Percentiles rank a stretch among this genome's conserved stretches.
phyloP scores from a whole-genome alignment of 2,797 vertebrate genomes.

The Fundulus diaphanus region DNA sequence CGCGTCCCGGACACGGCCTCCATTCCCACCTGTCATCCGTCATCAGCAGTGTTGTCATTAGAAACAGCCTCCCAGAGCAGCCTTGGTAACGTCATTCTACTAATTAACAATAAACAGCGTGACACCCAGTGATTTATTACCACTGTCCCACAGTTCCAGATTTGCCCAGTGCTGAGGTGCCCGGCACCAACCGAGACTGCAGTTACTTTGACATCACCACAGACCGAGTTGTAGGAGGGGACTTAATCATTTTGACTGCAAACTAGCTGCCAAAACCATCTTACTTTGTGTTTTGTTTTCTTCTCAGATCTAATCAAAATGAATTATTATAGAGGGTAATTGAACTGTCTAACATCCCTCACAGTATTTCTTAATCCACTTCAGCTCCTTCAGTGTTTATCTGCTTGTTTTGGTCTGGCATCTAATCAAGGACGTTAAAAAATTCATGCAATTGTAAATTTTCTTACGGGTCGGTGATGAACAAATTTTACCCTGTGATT shows the following conservation, averaged over 20 bases:
- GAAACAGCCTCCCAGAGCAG: constrained; percentile 31
- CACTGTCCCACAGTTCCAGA: constrained; percentile 1
- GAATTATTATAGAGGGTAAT: not conserved
- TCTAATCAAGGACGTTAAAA: not conserved
- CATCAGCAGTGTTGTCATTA: constrained; percentile 29
- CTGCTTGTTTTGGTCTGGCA: constrained; percentile 3
- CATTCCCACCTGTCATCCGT: constrained; percentile 34
- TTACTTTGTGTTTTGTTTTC: not conserved
- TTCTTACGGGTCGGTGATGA: constrained; percentile 7
- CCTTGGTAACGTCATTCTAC: constrained; percentile 1
- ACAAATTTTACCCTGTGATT: no score
- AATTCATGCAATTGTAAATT: not conserved
- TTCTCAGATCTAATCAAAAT: not conserved
- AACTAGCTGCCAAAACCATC: not conserved
- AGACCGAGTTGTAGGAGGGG: not conserved
- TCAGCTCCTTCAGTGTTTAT: not conserved
- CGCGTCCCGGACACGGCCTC: constrained; percentile 15
- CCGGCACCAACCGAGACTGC: not conserved
- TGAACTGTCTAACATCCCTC: not conserved
- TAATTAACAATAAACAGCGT: constrained; percentile 31
- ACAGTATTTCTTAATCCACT: not conserved
- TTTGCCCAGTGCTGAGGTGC: not conserved
- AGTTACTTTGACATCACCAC: constrained; percentile 32
- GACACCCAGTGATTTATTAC: constrained; percentile 27
- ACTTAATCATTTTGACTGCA: not conserved